A percentile compares a stretch with the other conserved stretches of the same genome.
Conservation (phyloP, 2,113 vertebrate genomes). For the Corydoras sp. region DNA sequence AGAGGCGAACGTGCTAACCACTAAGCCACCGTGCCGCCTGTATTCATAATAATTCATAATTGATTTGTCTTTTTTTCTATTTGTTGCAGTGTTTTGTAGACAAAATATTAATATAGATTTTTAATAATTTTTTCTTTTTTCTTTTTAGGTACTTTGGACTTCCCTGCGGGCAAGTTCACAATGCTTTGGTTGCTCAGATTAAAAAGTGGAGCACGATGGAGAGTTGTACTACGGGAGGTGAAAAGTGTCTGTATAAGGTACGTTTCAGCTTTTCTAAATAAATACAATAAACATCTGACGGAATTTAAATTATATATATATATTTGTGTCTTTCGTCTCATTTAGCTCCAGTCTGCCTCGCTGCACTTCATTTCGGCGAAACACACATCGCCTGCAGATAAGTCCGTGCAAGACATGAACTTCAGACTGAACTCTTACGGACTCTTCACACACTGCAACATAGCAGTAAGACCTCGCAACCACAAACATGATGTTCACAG, state of each 20-base stretch:
- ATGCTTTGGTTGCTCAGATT: conserved; percentile 61
- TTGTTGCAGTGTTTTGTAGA: too few species aligned
- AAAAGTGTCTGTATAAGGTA: conserved; percentile 67
- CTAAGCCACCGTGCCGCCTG: too few species aligned
- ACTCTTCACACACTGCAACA: conserved; percentile 57
- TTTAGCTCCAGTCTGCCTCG: conserved; percentile 61
- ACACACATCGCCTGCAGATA: conserved; percentile 54
- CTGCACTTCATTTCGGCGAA: conserved; percentile 67
- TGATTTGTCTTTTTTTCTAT: too few species aligned
- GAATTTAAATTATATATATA: too few species aligned
- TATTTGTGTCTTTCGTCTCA: neutral
- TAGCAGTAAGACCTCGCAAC: conserved; percentile 49
- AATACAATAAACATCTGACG: too few species aligned
- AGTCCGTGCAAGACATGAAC: conserved; percentile 56
- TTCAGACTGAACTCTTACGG: conserved; percentile 56
- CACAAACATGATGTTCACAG: neutral
- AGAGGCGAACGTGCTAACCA: too few species aligned
- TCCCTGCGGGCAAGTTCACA: conserved; percentile 54
- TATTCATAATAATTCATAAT: too few species aligned
- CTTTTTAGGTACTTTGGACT: conserved; percentile 62
- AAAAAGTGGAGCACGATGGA: conserved; percentile 57
- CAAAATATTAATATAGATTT: too few species aligned
- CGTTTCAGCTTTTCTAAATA: neutral
- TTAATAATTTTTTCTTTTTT: conserved; percentile 1
- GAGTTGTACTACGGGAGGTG: conserved; percentile 58